Evolutionary conservation across 2,113 vertebrate genomes (phyloP).

Genomic region (Perca fluviatilis): DNA sequence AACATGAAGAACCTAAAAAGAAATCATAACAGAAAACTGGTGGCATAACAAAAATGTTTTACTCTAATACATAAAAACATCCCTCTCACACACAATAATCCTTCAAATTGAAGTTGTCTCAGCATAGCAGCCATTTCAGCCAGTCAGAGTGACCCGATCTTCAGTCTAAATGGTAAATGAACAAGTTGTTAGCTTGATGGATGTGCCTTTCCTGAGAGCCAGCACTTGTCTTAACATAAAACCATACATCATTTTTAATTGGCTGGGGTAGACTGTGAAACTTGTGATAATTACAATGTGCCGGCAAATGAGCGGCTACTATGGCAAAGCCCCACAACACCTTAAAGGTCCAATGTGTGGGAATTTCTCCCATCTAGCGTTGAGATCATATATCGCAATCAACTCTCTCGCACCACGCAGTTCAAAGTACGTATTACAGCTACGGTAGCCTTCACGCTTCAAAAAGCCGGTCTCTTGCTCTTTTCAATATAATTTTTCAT

Average conservation of each 20-base stretch:
- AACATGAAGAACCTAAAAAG: not conserved
- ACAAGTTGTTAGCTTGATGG: constrained; percentile 80
- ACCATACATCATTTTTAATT: constrained; percentile 92
- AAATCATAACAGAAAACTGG: not conserved
- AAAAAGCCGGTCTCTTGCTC: too few species aligned
- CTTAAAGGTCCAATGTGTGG: constrained; percentile 13
- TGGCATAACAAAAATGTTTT: not conserved
- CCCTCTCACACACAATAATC: constrained; percentile 64
- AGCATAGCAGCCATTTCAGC: constrained; percentile 42
- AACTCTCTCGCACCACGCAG: too few species aligned
- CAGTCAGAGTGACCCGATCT: constrained; percentile 70
- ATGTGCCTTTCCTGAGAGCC: constrained; percentile 80
- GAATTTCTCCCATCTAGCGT: too few species aligned
- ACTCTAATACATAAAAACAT: constrained; percentile 31
- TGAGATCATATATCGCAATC: too few species aligned
- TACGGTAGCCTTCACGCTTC: too few species aligned
- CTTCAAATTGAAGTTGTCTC: constrained; percentile 60
- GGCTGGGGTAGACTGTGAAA: constrained; percentile 81
- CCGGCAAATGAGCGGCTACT: constrained; percentile 78
- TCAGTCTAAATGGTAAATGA: constrained; percentile 80
- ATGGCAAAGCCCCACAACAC: constrained; percentile 64
- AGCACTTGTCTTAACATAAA: constrained; percentile 75
- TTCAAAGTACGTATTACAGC: too few species aligned
- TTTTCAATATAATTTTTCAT: too few species aligned
- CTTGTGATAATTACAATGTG: constrained; percentile 80